Percentiles rank a stretch among this genome's conserved stretches.
Evolutionary conservation across 2,888 invertebrate species (phyloP).

Genomic region (Stenoptilia bipunctidactyla): DNA sequence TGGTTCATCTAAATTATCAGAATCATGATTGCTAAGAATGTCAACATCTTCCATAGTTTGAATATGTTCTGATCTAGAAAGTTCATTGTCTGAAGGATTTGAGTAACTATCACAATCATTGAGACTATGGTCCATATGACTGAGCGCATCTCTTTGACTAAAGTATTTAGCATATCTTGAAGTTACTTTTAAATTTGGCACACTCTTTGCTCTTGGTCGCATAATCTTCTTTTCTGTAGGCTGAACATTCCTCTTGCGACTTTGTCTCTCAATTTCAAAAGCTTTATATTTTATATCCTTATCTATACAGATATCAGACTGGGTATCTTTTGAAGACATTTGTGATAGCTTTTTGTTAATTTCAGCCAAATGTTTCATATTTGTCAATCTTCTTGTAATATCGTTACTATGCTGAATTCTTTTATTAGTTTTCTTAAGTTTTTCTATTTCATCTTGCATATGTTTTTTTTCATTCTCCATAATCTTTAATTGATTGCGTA

Average conservation of each 20-base stretch:
- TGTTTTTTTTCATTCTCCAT: conserved; percentile 78
- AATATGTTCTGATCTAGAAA: conserved; percentile 18
- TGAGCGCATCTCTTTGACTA: conserved; percentile 50
- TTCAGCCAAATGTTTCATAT: conserved; percentile 80
- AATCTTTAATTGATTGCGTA: conserved; percentile 80
- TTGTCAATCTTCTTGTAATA: conserved; percentile 68
- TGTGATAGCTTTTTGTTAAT: conserved; percentile 73
- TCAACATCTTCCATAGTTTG: conserved; percentile 23
- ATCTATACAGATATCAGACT: conserved; percentile 32
- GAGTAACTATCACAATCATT: conserved; percentile 20
- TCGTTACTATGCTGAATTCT: conserved; percentile 73
- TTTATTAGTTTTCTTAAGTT: conserved; percentile 76
- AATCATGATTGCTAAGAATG: conserved; percentile 19
- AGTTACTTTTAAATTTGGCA: conserved; percentile 58
- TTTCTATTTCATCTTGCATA: conserved; percentile 75
- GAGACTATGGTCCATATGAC: conserved; percentile 33
- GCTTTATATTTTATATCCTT: conserved; percentile 47
- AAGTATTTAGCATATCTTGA: conserved; percentile 66
- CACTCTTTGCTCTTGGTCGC: conserved; percentile 58
- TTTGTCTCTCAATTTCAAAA: conserved; percentile 53
- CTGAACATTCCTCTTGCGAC: conserved; percentile 31
- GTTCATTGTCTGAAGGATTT: conserved; percentile 21
- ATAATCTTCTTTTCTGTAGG: conserved; percentile 20
- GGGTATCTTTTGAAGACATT: conserved; percentile 37
- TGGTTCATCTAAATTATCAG: conserved; percentile 30